Conservation (phyloP, 2,888 invertebrate genomes). For the Volucella inanis region DNA sequence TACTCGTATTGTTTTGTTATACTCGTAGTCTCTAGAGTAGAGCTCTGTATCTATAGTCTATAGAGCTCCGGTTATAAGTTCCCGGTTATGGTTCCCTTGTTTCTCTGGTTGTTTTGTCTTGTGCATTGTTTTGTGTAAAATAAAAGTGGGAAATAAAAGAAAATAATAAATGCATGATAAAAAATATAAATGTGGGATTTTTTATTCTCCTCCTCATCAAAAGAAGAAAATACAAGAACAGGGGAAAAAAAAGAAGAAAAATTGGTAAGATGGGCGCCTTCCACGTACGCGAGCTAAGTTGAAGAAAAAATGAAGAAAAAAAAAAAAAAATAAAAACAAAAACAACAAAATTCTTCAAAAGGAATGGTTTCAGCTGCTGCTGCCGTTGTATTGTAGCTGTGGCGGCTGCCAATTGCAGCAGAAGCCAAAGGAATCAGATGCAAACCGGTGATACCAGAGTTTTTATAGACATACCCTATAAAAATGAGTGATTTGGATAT, state of each 20-base stretch:
- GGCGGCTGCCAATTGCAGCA: constrained; percentile 59
- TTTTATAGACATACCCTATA: constrained; percentile 55
- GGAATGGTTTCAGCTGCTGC: constrained; percentile 70
- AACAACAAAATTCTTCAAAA: constrained; percentile 25
- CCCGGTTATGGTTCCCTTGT: constrained; percentile 6
- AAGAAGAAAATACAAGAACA: background rate
- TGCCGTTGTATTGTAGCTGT: constrained; percentile 18
- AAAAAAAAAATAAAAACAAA: background rate
- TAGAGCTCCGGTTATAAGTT: background rate
- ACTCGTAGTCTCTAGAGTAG: background rate
- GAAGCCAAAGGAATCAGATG: constrained; percentile 73
- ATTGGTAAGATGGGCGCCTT: constrained; percentile 70
- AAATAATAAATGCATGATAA: constrained; percentile 68
- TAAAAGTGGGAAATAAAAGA: constrained; percentile 68
- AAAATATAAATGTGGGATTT: constrained; percentile 69
- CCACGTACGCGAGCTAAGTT: constrained; percentile 51
- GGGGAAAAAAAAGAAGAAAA: constrained; percentile 7
- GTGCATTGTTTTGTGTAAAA: constrained; percentile 69
- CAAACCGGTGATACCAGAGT: constrained; percentile 50
- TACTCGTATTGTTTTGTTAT: constrained; percentile 48
- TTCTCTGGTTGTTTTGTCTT: constrained; percentile 47
- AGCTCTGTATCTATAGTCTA: background rate
- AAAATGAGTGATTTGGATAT: constrained; percentile 69
- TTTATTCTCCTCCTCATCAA: constrained; percentile 14
- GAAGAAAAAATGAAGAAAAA: background rate